phyloP scores from a whole-genome alignment of 2,113 vertebrate genomes.

The Heloderma charlesbogerti region DNA sequence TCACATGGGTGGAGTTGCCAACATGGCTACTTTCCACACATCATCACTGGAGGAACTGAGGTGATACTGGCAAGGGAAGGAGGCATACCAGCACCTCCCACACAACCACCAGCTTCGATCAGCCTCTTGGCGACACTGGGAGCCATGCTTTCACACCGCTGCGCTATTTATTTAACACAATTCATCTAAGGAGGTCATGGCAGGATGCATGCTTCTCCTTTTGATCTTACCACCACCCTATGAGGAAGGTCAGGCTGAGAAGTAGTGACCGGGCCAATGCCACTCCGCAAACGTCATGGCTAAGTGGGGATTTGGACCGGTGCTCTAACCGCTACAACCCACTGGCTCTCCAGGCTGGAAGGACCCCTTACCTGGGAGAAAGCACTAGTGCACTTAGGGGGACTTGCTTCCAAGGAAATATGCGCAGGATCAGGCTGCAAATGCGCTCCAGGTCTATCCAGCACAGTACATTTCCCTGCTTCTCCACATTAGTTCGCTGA shows the following conservation, averaged over 20 bases:
- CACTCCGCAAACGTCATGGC: not conserved
- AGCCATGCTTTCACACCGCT: not conserved
- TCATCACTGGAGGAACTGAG: not conserved
- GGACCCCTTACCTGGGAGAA: not conserved
- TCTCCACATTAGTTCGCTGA: not conserved
- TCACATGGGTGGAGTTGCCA: not conserved
- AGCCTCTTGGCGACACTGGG: not conserved
- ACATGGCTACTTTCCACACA: not conserved
- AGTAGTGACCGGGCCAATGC: not conserved
- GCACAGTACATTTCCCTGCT: not conserved
- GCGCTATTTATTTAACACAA: not conserved
- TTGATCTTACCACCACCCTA: not conserved
- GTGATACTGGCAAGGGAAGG: not conserved
- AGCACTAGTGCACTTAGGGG: too few relatives aligned
- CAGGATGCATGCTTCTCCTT: not conserved
- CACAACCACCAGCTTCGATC: not conserved
- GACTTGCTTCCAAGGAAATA: not conserved
- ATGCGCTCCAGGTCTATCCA: not conserved
- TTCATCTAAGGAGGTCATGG: not conserved
- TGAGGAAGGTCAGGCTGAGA: not conserved
- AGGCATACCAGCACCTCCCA: not conserved
- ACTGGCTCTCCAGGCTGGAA: not conserved
- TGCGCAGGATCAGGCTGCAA: not conserved
- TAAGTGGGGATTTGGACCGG: not conserved
- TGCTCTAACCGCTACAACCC: not conserved